Conservation (phyloP, 2,113 vertebrate genomes). For the Mesoclemmys tuberculata region DNA sequence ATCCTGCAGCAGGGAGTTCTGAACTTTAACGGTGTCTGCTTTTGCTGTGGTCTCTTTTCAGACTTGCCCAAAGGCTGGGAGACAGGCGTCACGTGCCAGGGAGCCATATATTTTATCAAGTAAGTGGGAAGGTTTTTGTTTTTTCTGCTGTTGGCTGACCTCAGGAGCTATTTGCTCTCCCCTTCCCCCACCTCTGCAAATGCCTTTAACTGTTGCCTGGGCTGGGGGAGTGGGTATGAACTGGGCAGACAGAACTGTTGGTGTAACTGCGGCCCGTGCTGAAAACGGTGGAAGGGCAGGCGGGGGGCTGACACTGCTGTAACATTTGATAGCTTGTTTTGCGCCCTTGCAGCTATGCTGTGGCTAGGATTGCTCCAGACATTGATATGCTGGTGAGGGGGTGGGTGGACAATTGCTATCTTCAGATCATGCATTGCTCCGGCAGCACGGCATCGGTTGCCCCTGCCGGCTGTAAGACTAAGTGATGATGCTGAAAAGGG, state of each 20-base stretch:
- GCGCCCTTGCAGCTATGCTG: not conserved
- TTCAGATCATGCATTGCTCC: not conserved
- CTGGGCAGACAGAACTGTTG: not conserved
- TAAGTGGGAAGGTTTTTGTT: conserved; percentile 61
- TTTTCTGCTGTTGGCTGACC: not conserved
- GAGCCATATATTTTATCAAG: conserved; percentile 82
- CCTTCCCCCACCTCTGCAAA: not conserved
- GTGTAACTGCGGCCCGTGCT: not conserved
- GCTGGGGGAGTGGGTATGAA: not conserved
- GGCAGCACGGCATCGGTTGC: not conserved
- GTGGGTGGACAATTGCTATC: not conserved
- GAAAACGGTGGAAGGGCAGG: not conserved
- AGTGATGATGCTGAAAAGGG: not conserved
- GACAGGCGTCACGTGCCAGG: conserved; percentile 74
- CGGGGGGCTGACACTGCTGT: not conserved
- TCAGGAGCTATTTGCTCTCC: accelerated
- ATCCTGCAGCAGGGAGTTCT: not conserved
- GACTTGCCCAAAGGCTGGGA: conserved; percentile 83
- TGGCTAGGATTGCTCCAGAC: not conserved
- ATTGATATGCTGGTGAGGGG: not conserved
- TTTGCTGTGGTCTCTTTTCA: conserved; percentile 44
- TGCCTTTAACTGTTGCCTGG: not conserved
- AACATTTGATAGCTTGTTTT: not conserved
- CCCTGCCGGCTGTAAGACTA: not conserved
- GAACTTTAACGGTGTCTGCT: not conserved